Evolutionary conservation across 2,888 invertebrate genomes (phyloP).

Genomic region (Capitulum mitella): DNA sequence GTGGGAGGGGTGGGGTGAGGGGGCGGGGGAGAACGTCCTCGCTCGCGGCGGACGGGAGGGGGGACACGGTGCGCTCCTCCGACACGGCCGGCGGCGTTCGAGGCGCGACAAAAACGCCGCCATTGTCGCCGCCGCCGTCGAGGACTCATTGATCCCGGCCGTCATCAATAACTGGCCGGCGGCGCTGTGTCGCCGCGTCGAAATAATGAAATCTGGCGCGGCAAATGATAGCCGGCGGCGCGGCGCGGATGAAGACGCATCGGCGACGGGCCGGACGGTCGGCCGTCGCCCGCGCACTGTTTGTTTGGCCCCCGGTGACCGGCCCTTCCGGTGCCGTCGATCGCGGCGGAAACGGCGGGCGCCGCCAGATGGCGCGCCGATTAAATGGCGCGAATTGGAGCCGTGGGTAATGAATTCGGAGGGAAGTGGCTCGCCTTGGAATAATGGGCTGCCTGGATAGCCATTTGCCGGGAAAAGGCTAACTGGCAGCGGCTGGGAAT

Average conservation of each 20-base stretch:
- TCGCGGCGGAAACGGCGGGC: background rate
- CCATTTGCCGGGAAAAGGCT: too few species aligned
- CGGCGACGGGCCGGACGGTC: background rate
- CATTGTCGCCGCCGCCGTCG: background rate
- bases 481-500: too few species aligned
- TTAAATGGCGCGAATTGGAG: background rate
- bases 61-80: too few species aligned
- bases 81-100: background rate
- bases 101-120: background rate
- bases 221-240: background rate
- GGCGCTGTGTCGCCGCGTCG: background rate
- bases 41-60: too few species aligned
- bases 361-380: background rate
- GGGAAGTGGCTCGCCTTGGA: too few species aligned
- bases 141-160: background rate
- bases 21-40: background rate
- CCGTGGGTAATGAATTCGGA: too few species aligned
- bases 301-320: background rate
- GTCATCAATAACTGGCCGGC: background rate
- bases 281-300: background rate
- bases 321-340: background rate
- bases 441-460: too few species aligned
- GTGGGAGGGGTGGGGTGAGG: background rate
- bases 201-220: background rate
- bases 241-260: constrained; percentile 1